phyloP scores from a whole-genome alignment of 1,140 invertebrate species.

The Heterodera carotae region DNA sequence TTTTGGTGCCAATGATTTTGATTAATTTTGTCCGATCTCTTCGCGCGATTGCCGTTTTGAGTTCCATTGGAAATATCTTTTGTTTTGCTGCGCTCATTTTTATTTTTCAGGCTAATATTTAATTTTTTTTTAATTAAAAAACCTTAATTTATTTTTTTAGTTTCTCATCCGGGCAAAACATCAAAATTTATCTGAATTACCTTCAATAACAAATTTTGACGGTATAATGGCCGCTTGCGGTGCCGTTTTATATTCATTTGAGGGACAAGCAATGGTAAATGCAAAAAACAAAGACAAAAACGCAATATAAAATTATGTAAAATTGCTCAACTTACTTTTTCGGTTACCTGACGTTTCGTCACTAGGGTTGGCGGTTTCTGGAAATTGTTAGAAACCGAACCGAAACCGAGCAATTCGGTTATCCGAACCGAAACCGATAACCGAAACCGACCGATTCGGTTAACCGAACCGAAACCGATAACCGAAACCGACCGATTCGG shows the following conservation, averaged over 20 bases:
- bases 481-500: too few relatives aligned
- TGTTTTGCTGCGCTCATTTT: constrained; percentile 54
- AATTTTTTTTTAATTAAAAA: constrained; percentile 11
- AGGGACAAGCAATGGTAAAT: constrained; percentile 62
- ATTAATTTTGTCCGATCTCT: constrained; percentile 45
- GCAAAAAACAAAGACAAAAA: not conserved
- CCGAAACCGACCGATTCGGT: too few relatives aligned
- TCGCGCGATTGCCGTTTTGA: constrained; percentile 43
- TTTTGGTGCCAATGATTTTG: constrained; percentile 44
- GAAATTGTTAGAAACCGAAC: too few relatives aligned
- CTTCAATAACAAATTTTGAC: constrained; percentile 56
- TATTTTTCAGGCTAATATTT: constrained; percentile 54
- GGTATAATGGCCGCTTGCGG: constrained; percentile 57
- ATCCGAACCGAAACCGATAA: too few relatives aligned
- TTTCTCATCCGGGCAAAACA: constrained; percentile 47
- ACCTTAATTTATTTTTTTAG: constrained; percentile 29
- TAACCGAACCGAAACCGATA: too few relatives aligned
- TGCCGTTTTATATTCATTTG: constrained; percentile 62
- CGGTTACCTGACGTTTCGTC: too few relatives aligned
- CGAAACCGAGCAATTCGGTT: too few relatives aligned
- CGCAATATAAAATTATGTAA: too few relatives aligned
- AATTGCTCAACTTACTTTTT: too few relatives aligned
- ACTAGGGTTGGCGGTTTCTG: too few relatives aligned
- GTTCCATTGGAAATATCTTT: constrained; percentile 52
- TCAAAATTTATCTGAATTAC: constrained; percentile 36